These are phyloP conservation scores for Lucilia cuprina DNA, from an alignment of 1,140 invertebrate genomes.

Conservation along the genomic window DNA sequence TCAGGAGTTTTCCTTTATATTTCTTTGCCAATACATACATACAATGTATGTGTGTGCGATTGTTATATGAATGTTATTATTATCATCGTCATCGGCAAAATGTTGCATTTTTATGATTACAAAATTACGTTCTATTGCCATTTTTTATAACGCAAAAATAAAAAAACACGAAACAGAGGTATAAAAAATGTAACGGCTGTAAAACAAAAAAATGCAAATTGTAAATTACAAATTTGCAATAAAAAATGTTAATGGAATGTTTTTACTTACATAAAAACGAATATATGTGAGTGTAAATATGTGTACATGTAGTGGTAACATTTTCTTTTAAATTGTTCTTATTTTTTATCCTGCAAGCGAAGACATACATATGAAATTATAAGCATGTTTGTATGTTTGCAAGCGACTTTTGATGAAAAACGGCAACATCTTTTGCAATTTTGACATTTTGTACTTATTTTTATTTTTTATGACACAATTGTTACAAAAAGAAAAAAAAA, in stretches of 20 bases:
- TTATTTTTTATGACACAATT: conserved; percentile 42
- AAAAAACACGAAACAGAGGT: background rate
- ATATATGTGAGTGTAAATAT: background rate
- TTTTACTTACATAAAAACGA: background rate
- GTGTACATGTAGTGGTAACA: background rate
- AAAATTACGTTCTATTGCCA: conserved; percentile 62
- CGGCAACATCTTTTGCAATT: conserved; percentile 59
- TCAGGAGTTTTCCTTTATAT: background rate
- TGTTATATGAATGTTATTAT: background rate
- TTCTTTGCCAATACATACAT: too few relatives aligned
- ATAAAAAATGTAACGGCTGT: conserved; percentile 46
- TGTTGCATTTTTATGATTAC: conserved; percentile 60
- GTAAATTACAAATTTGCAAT: conserved; percentile 63
- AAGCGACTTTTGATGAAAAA: conserved; percentile 16
- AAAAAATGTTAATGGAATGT: conserved; percentile 62
- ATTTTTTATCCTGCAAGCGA: background rate
- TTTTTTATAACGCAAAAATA: conserved; percentile 55
- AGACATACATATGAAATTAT: background rate
- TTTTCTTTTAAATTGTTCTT: background rate
- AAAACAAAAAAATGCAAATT: conserved; percentile 61
- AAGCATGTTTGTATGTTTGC: background rate
- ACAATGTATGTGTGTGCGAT: background rate
- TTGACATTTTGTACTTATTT: conserved; percentile 50
- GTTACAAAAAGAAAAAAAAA: background rate
- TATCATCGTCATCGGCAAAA: conserved; percentile 38